Evolutionary conservation across 1,140 invertebrate genomes (phyloP), one percentile per base, ranked within the genome.

Genomic region (Temnothorax nylanderi): DNA sequence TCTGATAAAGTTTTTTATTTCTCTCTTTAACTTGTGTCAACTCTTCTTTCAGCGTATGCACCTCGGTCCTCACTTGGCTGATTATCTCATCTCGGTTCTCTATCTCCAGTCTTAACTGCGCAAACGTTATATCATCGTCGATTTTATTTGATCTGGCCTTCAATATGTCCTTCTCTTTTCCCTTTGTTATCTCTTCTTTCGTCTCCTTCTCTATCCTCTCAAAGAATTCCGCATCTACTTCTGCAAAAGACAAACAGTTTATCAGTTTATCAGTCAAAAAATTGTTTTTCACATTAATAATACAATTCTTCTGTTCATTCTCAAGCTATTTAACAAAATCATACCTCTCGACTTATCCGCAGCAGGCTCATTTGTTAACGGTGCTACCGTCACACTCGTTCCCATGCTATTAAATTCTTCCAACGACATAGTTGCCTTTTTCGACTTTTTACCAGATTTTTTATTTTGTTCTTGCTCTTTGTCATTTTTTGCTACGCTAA

Each of bases 1-100:
- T 97, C 91, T 96, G 96, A 95, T 97, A 98, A 2, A 98, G 94
- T 87, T 97, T 97, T 93, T 97, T 97, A 94, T 98, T 98, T 91
- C 97, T 96, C 75, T 96, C 96, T 93, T 98, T 98, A 1, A 98
- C 97, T 94, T 96, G 96, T 32, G 96, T 94, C 18, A 98, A 95
- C 92, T 98, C 97, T 85, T 96, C 95, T 92, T 97, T 97, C 65
- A 97, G 93, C 72, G 92, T 95, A 51, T 96, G 95, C 32, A 98
- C 94, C 93, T 97, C 96, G 89, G 96, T 95, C 88, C 95, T 96
- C 26, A 98, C 94, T 49, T 95, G 91, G 76, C 92, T 91, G 90
- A 97, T 97, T 93, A 97, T 96, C 92, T 96, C 95, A 89, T 97
- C 96, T 91, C 97, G 97, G 89, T 96, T 96, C 88, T 97, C 96